A percentile compares a stretch with the other conserved stretches of the same genome.
These are phyloP conservation scores for Neodiprion lecontei DNA, from an alignment of 1,140 invertebrate genomes.

Conservation along the genomic window DNA sequence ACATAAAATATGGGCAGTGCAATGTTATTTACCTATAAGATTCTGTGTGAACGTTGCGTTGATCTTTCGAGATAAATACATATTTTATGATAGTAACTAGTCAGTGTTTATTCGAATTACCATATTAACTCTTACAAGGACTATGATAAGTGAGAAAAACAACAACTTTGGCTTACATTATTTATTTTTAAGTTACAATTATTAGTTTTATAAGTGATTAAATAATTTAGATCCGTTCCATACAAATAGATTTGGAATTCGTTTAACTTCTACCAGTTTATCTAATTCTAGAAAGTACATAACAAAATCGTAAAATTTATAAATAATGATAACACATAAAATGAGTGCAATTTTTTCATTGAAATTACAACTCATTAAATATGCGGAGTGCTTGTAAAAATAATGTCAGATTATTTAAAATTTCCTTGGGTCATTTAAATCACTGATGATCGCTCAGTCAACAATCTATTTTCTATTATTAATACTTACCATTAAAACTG, in stretches of 20 bases:
- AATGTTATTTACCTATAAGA: no score
- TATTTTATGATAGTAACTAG: no score
- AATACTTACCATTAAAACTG: constrained; percentile 51
- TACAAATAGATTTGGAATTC: not conserved
- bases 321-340: not conserved
- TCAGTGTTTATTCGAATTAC: no score
- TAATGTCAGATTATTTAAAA: no score
- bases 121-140: not conserved
- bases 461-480: constrained; percentile 1
- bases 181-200: constrained; percentile 4
- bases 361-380: no score
- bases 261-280: not conserved
- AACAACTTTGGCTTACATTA: not conserved
- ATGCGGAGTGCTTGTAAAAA: no score
- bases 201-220: not conserved
- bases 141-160: not conserved
- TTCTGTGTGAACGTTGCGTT: no score
- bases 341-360: no score
- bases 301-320: not conserved
- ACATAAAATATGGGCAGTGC: no score
- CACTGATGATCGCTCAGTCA: not conserved
- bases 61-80: no score
- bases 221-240: not conserved
- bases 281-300: no score
- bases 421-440: no score